These are phyloP conservation scores for Gobio gobio DNA, from an alignment of 2,113 vertebrate species.

Conservation along the genomic window DNA sequence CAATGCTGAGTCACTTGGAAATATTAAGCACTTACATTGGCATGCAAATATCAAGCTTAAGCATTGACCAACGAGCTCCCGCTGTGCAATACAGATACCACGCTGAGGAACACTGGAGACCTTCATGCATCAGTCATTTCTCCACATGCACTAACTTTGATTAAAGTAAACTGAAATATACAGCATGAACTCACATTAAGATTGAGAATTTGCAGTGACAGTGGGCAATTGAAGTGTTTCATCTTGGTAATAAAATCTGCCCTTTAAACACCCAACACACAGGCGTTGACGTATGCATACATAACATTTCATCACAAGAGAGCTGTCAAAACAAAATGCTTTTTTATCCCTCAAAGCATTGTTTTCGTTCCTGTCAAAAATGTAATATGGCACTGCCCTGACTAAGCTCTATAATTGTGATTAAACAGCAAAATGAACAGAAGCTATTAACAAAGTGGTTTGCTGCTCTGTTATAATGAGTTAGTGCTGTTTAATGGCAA, in stretches of 20 bases:
- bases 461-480: too few relatives aligned
- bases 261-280: neutral
- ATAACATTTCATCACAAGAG: constrained; percentile 21
- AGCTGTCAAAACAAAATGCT: neutral
- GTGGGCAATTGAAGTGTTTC: neutral
- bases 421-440: too few relatives aligned
- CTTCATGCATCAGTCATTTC: constrained; percentile 31
- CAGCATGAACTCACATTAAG: constrained; percentile 10
- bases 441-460: too few relatives aligned
- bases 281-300: neutral
- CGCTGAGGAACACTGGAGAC: constrained; percentile 20
- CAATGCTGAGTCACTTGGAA: constrained; percentile 44
- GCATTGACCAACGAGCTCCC: neutral
- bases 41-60: constrained; percentile 31
- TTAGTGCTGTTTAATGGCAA: too few relatives aligned
- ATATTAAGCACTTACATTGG: constrained; percentile 37
- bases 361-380: neutral
- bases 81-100: neutral
- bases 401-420: too few relatives aligned
- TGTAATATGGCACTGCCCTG: too few relatives aligned
- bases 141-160: constrained; percentile 17
- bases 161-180: constrained; percentile 31
- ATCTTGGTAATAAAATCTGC: constrained; percentile 12
- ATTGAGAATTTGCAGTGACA: constrained; percentile 13
- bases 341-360: neutral